Evolutionary conservation across 2,113 vertebrate species (phyloP).

Genomic region (Chlorocebus sabaeus): DNA sequence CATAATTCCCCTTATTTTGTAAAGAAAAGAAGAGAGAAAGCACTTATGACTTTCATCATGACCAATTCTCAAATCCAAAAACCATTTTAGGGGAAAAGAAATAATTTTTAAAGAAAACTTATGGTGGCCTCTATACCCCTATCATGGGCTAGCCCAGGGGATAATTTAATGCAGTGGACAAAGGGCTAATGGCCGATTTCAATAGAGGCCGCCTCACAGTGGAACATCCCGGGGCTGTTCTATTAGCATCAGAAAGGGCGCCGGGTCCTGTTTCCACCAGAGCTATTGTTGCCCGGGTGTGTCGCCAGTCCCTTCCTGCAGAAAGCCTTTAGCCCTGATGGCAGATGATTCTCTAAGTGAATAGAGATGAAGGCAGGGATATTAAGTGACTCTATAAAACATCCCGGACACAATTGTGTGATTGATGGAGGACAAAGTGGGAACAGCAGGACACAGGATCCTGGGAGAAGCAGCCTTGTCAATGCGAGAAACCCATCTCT

Average conservation of each 20-base stretch:
- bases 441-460: slow-evolving; percentile 98
- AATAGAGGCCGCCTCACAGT: slow-evolving; percentile 71
- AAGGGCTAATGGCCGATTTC: slow-evolving; percentile 75
- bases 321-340: slow-evolving; percentile 90
- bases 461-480: slow-evolving; percentile 92
- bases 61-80: slow-evolving; percentile 30
- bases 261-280: slow-evolving; percentile 77
- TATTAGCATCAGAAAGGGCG: slow-evolving; percentile 87
- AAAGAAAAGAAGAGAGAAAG: slow-evolving; percentile 13
- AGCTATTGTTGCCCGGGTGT: slow-evolving; percentile 82
- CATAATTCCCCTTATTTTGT: background rate
- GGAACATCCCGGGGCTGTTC: slow-evolving; percentile 76
- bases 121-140: slow-evolving; percentile 46
- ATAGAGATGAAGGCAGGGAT: slow-evolving; percentile 99
- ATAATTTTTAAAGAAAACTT: slow-evolving; percentile 61
- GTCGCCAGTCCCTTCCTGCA: slow-evolving; percentile 85
- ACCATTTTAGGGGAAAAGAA: slow-evolving; percentile 30
- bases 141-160: slow-evolving; percentile 62
- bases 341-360: slow-evolving; percentile 95
- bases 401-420: slow-evolving; percentile 98
- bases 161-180: slow-evolving; percentile 79
- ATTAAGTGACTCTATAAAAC: slow-evolving; percentile 99
- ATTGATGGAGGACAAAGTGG: slow-evolving; percentile 99
- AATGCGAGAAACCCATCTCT: slow-evolving; percentile 91
- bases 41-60: slow-evolving; percentile 33